Conservation (phyloP, 2,888 invertebrate species). For the Leucophora obtusa region DNA sequence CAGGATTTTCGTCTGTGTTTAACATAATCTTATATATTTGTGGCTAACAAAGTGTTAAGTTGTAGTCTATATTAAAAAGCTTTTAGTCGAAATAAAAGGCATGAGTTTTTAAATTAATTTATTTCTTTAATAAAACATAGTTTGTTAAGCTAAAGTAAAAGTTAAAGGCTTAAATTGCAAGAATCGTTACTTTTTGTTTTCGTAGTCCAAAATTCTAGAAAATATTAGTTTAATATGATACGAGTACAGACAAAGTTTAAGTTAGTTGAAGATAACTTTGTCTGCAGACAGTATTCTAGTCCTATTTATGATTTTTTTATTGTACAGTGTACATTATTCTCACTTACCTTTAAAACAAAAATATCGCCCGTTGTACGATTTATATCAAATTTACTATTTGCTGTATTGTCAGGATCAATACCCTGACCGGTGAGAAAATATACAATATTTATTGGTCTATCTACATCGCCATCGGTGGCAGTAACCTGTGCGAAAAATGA, state of each 20-base stretch:
- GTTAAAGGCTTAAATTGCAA: too few relatives aligned
- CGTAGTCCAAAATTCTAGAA: too few relatives aligned
- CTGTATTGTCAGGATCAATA: constrained; percentile 93
- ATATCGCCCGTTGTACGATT: constrained; percentile 95
- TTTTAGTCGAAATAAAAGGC: constrained; percentile 13
- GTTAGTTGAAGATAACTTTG: too few relatives aligned
- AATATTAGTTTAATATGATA: too few relatives aligned
- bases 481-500: constrained; percentile 84
- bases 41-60: constrained; percentile 17
- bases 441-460: constrained; percentile 93
- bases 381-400: constrained; percentile 96
- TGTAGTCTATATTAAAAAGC: constrained; percentile 19
- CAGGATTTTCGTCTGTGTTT: constrained; percentile 19
- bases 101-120: constrained; percentile 1
- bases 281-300: too few relatives aligned
- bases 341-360: constrained; percentile 91
- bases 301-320: too few relatives aligned
- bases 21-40: neutral
- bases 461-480: constrained; percentile 95
- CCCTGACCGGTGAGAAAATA: constrained; percentile 96
- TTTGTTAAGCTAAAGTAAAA: too few relatives aligned
- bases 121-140: too few relatives aligned
- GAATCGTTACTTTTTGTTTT: too few relatives aligned
- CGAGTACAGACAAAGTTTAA: too few relatives aligned
- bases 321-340: neutral